phyloP scores from a whole-genome alignment of 1,140 invertebrate species.

The Ooceraea biroi region DNA sequence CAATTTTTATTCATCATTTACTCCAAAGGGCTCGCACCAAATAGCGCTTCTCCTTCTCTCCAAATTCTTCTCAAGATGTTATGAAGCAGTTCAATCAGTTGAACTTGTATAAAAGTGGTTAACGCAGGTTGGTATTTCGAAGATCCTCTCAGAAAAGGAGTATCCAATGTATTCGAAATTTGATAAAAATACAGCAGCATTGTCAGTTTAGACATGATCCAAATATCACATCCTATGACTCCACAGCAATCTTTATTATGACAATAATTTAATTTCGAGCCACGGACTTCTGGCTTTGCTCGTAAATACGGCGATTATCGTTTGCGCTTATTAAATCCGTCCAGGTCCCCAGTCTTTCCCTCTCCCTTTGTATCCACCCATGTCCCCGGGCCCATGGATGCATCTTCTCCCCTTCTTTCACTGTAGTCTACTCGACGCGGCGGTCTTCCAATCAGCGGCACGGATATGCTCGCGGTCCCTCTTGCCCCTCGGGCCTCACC shows the following conservation, averaged over 20 bases:
- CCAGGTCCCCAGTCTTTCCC: conserved; percentile 59
- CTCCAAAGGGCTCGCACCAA: no score
- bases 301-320: conserved; percentile 74
- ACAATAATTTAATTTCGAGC: conserved; percentile 83
- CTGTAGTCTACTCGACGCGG: conserved; percentile 44
- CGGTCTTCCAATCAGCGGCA: conserved; percentile 65
- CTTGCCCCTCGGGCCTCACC: conserved; percentile 64
- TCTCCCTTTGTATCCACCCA: conserved; percentile 55
- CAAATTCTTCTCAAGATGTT: neutral
- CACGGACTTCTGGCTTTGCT: conserved; percentile 66
- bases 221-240: neutral
- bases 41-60: neutral
- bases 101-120: neutral
- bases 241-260: conserved; percentile 79
- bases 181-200: neutral
- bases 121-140: neutral
- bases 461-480: conserved; percentile 53
- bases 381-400: conserved; percentile 53
- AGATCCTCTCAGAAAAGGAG: neutral
- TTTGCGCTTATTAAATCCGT: conserved; percentile 81
- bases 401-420: conserved; percentile 66
- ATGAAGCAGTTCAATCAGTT: neutral
- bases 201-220: neutral
- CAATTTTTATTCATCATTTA: no score
- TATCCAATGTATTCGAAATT: no score